A percentile compares a stretch with the other conserved stretches of the same genome.
These are phyloP conservation scores for Leptoclinus maculatus DNA, from an alignment of 2,797 vertebrate genomes.

Conservation along the genomic window DNA sequence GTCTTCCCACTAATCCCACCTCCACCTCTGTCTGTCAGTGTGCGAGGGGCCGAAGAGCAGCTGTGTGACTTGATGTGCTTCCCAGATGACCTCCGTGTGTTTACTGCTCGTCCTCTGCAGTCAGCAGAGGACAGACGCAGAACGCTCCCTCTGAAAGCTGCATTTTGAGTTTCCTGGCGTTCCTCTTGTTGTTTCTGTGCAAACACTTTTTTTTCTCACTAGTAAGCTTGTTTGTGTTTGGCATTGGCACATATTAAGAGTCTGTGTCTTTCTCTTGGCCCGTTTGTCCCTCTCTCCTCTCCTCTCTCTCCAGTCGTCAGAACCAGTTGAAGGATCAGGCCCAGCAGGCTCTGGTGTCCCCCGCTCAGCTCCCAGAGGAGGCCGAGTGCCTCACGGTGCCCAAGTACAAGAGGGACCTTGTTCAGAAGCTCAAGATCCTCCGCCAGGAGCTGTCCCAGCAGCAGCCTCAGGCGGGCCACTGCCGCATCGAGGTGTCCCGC, in stretches of 20 bases:
- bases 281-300: background rate
- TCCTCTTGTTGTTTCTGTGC: slow-evolving; percentile 40
- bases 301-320: slow-evolving; percentile 84
- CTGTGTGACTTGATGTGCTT: slow-evolving; percentile 74
- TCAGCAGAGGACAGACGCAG: slow-evolving; percentile 46
- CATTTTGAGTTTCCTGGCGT: slow-evolving; percentile 38
- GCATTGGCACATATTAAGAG: slow-evolving; percentile 9
- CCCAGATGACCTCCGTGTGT: slow-evolving; percentile 73
- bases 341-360: slow-evolving; percentile 89
- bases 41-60: slow-evolving; percentile 50
- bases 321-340: slow-evolving; percentile 93
- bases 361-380: slow-evolving; percentile 92
- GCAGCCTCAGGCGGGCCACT: slow-evolving; percentile 96
- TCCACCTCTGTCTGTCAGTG: slow-evolving; percentile 50
- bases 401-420: slow-evolving; percentile 94
- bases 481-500: slow-evolving; percentile 96
- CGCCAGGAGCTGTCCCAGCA: slow-evolving; percentile 95
- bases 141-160: slow-evolving; percentile 24
- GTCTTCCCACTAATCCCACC: slow-evolving; percentile 52
- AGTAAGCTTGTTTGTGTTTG: slow-evolving; percentile 29
- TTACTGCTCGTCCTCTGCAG: slow-evolving; percentile 57
- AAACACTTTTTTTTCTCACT: slow-evolving; percentile 33
- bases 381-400: slow-evolving; percentile 95
- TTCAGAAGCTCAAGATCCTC: slow-evolving; percentile 95
- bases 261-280: slow-evolving; percentile 23